Evolutionary conservation across 1,140 invertebrate species (phyloP).

Genomic region (Aphelenchoides avenae): DNA sequence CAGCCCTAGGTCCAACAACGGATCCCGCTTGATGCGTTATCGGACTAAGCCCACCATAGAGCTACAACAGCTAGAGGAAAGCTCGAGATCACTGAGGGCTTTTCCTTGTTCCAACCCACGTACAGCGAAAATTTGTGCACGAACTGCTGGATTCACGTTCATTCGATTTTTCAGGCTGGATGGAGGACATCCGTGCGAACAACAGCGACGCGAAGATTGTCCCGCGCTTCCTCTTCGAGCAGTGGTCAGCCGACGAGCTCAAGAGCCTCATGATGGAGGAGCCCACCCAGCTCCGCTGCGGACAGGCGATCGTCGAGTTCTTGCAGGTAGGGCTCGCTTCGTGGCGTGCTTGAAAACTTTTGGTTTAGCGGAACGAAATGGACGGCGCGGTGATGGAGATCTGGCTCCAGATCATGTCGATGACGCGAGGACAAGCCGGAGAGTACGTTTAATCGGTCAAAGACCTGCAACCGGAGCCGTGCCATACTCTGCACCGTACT

Average conservation of each 20-base stretch:
- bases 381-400: conserved; percentile 53
- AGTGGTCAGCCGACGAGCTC: conserved; percentile 29
- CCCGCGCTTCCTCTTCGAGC: conserved; percentile 50
- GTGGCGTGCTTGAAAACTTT: too few species aligned
- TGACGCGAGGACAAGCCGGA: conserved; percentile 20
- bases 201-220: conserved; percentile 50
- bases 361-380: conserved; percentile 49
- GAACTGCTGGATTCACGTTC: too few species aligned
- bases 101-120: too few species aligned
- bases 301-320: conserved; percentile 39
- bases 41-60: too few species aligned
- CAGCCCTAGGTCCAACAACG: too few species aligned
- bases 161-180: conserved; percentile 44
- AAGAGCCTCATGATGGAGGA: conserved; percentile 39
- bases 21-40: too few species aligned
- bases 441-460: conserved; percentile 23
- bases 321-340: conserved; percentile 38
- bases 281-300: conserved; percentile 32
- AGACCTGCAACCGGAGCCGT: too few species aligned
- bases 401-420: conserved; percentile 48
- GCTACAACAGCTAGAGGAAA: too few species aligned
- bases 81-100: too few species aligned
- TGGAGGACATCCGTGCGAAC: conserved; percentile 44
- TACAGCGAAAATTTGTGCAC: too few species aligned
- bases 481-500: too few species aligned